Evolutionary conservation across 1,140 invertebrate species (phyloP), one percentile per base, ranked within the genome.

Genomic region (Asbolus verrucosus): DNA sequence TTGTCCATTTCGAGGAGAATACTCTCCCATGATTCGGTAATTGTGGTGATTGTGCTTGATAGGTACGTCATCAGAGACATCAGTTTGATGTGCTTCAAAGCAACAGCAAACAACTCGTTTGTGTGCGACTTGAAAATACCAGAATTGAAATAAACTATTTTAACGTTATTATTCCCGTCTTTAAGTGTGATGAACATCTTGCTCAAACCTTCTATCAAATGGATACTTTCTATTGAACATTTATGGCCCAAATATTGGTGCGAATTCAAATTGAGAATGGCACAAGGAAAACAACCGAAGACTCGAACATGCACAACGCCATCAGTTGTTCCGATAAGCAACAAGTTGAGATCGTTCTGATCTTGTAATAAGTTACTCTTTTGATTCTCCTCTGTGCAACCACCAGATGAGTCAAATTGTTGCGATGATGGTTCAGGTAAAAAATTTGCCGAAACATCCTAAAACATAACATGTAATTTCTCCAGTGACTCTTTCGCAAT

Each of bases 1-100:
- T 92, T 90, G 81, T 98, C 95, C 88, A 98, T 94, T 85, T 98
- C 96, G 15, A 96, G 79, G 9, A 98, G 84, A 75, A 97, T 95
- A 69, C 94, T 95, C 83, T 98, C 96, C 94, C 95, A 98, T 0
- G 94, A 92, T 84, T 97, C 95, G 39, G 88, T 91, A 75, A 97
- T 92, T n/a, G 92, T 91, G 73, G 88, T 87, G 79, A 94, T 89
- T 1, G 92, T 92, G 73, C 89, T 87, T 27, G 88, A 88, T 18
- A 94, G 84, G 79, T 94, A 92, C 75, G 87, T 87, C 39, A 90
- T 78, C 4, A 91, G 69, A 27, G 75, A 82, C 70, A 85, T 85
- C 8, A 94, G 86, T 75, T 92, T 86, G 5, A 88, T 87, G 82
- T 92, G 90, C 78, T 92, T 92, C 4, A 87, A 83, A 8, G 91